Base-by-base conservation (phyloP, 2,113 vertebrate genomes). In the Lontra canadensis region DNA sequence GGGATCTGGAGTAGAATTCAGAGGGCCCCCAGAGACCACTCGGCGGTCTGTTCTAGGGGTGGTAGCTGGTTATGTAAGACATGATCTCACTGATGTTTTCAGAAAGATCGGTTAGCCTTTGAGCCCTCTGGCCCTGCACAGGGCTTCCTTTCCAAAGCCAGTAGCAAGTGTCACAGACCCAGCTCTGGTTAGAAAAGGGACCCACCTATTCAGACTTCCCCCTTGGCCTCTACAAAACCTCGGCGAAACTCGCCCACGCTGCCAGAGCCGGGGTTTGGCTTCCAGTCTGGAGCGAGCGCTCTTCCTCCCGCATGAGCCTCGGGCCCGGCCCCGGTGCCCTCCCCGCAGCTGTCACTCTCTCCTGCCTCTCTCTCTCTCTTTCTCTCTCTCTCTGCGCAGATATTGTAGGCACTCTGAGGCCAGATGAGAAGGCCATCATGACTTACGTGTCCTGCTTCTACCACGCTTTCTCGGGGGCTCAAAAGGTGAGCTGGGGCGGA, bases 361-460 rank as follows among this genome's bases (percentile, higher is more conserved):
- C 80, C 90, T 98, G 97, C 97, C 88, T 98, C 71, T 98, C 96
- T 97, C 93, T 97, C 67, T 97, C 86, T 98, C 44, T 97, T 47
- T 78, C 55, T 98, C 49, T 96, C 95, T 98, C 95, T 98, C 97
- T 98, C 98, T 96, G 98, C 96, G 95, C 99, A 99, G 99, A 99
- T 98, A 99, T 99, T 98, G 99, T 99, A 98, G 99, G 99, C 99
- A 99, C 99, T 97, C 99, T 99, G 98, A 99, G 99, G 98, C 99
- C 99, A 88, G 99, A 99, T 98, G 99, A 99, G 99, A 99, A 99
- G 98, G 99, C 99, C 98, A 99, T 99, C 98, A 99, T 99, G 99
- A 99, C 99, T 98, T 99, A 99, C 99, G 99, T 99, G 96, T 99
- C 99, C 99, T 99, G 99, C 99, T 99, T 99, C 99, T 99, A 99